Percentiles rank a stretch among this genome's conserved stretches.
Evolutionary conservation across 2,888 invertebrate species (phyloP).

Genomic region (Pelosia muscerda): DNA sequence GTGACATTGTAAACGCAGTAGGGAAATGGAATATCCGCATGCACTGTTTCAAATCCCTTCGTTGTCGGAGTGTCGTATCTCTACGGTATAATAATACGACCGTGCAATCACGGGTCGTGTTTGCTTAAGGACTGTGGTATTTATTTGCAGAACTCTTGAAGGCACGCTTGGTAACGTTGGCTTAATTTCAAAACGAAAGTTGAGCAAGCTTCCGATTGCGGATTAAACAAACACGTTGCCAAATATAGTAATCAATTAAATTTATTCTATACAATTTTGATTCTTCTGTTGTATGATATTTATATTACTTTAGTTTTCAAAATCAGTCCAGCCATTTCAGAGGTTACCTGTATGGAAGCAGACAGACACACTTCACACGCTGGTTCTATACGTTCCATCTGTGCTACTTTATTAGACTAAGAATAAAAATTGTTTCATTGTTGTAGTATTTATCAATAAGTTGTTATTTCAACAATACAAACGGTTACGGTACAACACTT

Average conservation of each 20-base stretch:
- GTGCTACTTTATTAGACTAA: no score
- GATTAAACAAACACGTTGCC: conserved; percentile 66
- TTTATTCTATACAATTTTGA: conserved; percentile 16
- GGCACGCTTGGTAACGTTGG: conserved; percentile 64
- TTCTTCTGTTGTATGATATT: neutral
- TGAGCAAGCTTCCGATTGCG: conserved; percentile 76
- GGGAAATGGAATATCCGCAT: conserved; percentile 47
- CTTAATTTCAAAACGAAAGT: conserved; percentile 76
- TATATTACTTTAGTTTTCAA: no score
- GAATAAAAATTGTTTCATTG: no score
- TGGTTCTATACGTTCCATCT: no score
- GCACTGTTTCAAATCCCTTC: conserved; percentile 36
- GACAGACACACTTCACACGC: no score
- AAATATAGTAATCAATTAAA: conserved; percentile 51
- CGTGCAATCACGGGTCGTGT: conserved; percentile 71
- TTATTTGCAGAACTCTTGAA: conserved; percentile 80
- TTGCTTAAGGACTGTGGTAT: conserved; percentile 73
- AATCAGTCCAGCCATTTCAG: no score
- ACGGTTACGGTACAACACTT: no score
- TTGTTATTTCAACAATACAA: no score
- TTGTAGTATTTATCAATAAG: no score
- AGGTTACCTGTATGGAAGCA: no score
- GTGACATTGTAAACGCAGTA: conserved; percentile 32
- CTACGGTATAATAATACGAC: conserved; percentile 39
- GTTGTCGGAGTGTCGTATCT: conserved; percentile 33